Evolutionary conservation across 2,113 vertebrate species (phyloP).

Genomic region (Centropus unirufus): DNA sequence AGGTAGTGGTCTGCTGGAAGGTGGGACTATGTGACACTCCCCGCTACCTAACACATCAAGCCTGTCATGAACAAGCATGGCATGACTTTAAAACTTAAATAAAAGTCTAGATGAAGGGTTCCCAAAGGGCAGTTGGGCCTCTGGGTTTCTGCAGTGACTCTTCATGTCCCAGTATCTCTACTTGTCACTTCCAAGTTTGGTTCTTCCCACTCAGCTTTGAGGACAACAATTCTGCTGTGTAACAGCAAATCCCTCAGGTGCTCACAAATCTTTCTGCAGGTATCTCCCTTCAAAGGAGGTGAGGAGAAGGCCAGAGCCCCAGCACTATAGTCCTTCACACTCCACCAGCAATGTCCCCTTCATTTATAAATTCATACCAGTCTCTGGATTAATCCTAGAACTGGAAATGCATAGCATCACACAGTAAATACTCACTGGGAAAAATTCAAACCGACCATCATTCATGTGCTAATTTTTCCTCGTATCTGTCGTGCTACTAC

Average conservation of each 20-base stretch:
- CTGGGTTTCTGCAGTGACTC: not conserved
- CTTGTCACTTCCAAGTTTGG: not conserved
- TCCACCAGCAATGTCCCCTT: not conserved
- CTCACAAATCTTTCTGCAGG: not conserved
- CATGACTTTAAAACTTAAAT: not conserved
- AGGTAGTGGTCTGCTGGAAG: not conserved
- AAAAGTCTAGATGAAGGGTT: not conserved
- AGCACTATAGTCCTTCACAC: not conserved
- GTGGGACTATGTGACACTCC: not conserved
- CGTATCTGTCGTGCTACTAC: slow-evolving; percentile 43
- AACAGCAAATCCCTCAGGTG: not conserved
- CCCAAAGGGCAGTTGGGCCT: not conserved
- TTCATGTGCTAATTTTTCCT: slow-evolving; percentile 54
- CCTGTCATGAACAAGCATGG: not conserved
- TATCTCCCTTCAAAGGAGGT: not conserved
- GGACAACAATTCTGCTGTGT: not conserved
- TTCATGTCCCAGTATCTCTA: not conserved
- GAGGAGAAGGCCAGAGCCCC: not conserved
- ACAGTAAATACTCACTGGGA: slow-evolving; percentile 55
- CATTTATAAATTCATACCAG: slow-evolving; percentile 36
- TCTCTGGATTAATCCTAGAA: slow-evolving; percentile 67
- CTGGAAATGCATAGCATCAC: slow-evolving; percentile 68
- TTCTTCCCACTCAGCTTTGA: not conserved
- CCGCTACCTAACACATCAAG: not conserved
- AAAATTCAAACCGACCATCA: slow-evolving; percentile 55